phyloP scores from a whole-genome alignment of 2,888 invertebrate genomes.

The Danaus chrysippus region DNA sequence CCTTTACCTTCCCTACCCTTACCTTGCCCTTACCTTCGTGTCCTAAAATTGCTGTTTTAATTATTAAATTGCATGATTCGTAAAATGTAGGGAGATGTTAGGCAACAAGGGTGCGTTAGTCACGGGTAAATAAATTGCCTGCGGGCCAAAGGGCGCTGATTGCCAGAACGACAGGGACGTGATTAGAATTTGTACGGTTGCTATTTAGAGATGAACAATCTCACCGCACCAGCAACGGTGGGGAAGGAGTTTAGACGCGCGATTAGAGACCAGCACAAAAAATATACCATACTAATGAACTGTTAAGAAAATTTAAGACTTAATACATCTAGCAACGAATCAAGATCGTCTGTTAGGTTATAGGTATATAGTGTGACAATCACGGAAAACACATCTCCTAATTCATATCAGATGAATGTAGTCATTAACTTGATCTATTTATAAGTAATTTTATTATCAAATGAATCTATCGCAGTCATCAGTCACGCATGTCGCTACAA shows the following conservation, averaged over 20 bases:
- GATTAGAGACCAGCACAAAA: constrained; percentile 8
- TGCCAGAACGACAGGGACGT: constrained; percentile 32
- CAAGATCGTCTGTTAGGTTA: no score
- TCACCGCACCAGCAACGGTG: constrained; percentile 10
- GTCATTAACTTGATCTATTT: no score
- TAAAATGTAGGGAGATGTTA: constrained; percentile 21
- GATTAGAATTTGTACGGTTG: constrained; percentile 35
- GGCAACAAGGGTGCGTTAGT: constrained; percentile 20
- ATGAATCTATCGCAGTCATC: no score
- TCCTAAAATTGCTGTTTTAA: neutral
- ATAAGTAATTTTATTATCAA: no score
- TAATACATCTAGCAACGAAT: constrained; percentile 1
- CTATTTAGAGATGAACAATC: constrained; percentile 23
- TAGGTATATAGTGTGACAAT: no score
- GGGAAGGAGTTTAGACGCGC: constrained; percentile 24
- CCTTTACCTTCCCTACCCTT: neutral
- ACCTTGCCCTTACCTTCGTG: neutral
- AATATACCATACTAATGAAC: neutral
- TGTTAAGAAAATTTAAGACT: constrained; percentile 17
- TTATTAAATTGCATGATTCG: constrained; percentile 18
- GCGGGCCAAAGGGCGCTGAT: constrained; percentile 43
- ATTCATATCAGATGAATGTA: no score
- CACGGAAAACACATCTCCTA: no score
- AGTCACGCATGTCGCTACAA: no score
- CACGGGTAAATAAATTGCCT: constrained; percentile 39